Base-by-base conservation (phyloP, 2,888 invertebrate species). In the Mamestra brassicae region DNA sequence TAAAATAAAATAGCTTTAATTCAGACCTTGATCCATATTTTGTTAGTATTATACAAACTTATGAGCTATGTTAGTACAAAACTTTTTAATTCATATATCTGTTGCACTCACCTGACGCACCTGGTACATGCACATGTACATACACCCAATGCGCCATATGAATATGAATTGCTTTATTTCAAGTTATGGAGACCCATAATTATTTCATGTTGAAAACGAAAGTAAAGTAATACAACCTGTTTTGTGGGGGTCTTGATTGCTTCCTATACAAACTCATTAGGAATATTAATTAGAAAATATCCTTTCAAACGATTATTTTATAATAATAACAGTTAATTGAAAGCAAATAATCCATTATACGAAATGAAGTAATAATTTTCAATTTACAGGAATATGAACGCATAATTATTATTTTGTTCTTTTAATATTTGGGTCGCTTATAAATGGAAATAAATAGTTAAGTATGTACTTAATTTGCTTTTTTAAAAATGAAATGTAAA, bases 271-370 rank as follows among this genome's bases (percentile, higher is more conserved):
- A 87, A 84, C 66, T 82, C 65, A 79, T 81, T 80, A 79, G 62
- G 74, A 88, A 85, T 87, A 84, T 84, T 80, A 84, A 88, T 85
- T 75, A 58, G 65, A 69, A 76, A 81, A 81, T 76, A 80, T 79
- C 78, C 71, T 80, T 81, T 81, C 42, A 83, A 54, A 68, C 66
- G 76, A 58, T 81, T 75, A 69, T 81, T 81, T 54, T n/a, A 61
- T 75, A 65, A 75, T 65, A 68, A 83, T 83, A 79, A 83, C 60
- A 68, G 54, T 61, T 67, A 61, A 83, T 73, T 68, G 65, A 71
- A 83, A 52, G 17, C 69, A 63, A 34, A 60, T 67, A 82, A 77
- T 69, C 42, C 36, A 50, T 54, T 67, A 45, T 34, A 42, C 50
- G 47, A 66, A 78, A 57, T 42, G 52, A 62, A 75, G 45, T 36